Evolutionary conservation across 2,113 vertebrate species (phyloP).

Genomic region (Tringa solitaria): DNA sequence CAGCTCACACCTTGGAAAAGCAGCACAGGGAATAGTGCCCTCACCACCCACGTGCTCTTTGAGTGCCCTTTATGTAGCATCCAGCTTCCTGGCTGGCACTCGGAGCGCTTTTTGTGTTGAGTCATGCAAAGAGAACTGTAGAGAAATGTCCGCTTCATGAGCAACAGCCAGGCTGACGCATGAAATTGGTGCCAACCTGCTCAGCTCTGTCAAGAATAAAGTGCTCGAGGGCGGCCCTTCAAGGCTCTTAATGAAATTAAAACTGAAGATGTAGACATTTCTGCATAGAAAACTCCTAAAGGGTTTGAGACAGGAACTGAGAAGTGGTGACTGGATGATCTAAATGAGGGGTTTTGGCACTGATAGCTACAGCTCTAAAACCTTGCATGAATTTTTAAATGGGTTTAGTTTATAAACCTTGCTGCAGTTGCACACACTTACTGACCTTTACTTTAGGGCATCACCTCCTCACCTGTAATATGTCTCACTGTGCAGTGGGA

Average conservation of each 20-base stretch:
- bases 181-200: background rate
- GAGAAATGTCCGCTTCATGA: background rate
- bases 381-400: background rate
- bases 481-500: background rate
- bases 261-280: background rate
- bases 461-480: background rate
- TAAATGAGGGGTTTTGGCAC: background rate
- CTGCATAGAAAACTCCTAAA: background rate
- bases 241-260: background rate
- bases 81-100: background rate
- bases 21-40: background rate
- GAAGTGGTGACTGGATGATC: background rate
- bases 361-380: background rate
- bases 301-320: background rate
- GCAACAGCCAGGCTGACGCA: background rate
- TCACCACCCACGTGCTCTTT: background rate
- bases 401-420: background rate
- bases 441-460: background rate
- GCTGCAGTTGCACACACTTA: no score
- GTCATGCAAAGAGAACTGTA: background rate
- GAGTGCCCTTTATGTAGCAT: background rate
- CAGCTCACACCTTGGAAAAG: background rate
- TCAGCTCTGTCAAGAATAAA: background rate
- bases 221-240: background rate
- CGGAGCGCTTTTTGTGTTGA: background rate